Base-by-base conservation (phyloP, 2,113 vertebrate genomes). In the Jaculus jaculus region DNA sequence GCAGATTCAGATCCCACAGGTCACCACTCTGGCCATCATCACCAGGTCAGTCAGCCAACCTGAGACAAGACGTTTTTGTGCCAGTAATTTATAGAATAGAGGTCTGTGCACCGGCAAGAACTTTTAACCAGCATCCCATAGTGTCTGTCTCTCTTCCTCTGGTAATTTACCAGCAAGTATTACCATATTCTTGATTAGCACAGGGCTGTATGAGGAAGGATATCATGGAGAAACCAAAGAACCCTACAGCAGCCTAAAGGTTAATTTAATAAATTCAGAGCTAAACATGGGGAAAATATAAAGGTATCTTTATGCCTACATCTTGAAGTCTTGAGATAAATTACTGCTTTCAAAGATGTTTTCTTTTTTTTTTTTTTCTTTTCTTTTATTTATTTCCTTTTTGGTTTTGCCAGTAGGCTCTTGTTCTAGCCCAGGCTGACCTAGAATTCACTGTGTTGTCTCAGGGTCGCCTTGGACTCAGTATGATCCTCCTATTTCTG, bases 1-100 rank as follows among this genome's bases (percentile, higher is more conserved):
- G 82, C 99, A 99, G 95, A 98, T 99, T 58, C 99, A 99, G 95
- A 99, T 99, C 94, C 99, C 99, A 2, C 99, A 99, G 92, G 98
- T 98, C 47, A 98, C 98, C 54, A 99, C 99, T 4, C 95, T 98
- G 34, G 98, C 98, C 81, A 99, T 99, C 95, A 99, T 99, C 97
- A 98, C 98, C 96, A 98, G 98, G 99, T 99, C 91, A 93, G 96
- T 88, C 60, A 20, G 17, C 65, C 24, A 6, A 60, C 88, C 66
- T 51, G 32, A 39, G 80, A 82, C 26, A 26, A 73, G n/a, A 75
- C 65, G 66, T 1, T 65, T n/a, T 69, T 68, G 69, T 69, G 82
- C 42, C 39, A 68, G 1, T 51, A 68, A 69, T 84, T 84, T 51
- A 21, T 54, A 10, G 54, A 54, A 42, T 84, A 66, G 23, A 69